Base-by-base conservation (phyloP, 2,113 vertebrate genomes). In the Oophaga pumilio region DNA sequence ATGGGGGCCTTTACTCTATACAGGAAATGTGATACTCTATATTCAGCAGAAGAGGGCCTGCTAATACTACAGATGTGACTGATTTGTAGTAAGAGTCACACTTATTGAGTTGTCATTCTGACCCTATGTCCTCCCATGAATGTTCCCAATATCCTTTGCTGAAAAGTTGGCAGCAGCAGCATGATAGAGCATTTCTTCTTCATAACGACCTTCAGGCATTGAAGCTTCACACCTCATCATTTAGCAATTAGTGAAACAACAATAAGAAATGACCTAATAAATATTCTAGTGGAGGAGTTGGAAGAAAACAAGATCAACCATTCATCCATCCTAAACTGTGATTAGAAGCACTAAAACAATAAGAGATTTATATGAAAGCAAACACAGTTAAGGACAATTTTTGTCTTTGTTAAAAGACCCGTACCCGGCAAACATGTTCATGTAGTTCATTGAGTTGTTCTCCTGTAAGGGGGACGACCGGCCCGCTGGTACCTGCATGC, bases 201-300 rank as follows among this genome's bases (percentile, higher is more conserved):
- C 52, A 57, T 43, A 28, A 49, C 26, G 18, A 62, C 71, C 53
- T 85, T 60, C 53, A 76, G 71, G 43, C 84, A 57, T 26, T 6
- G 22, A 9, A 49, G 24, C 82, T 53, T 17, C 59, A 71, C 82
- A 84, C 64, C 71, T 85, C 53, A 85, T 76, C 84, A 85, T 50
- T 76, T 76, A 49, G 74, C 84, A 85, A 76, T 76, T 85, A 85
- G 24, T 8, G 2, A 52, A 84, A 56, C 64, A 84, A 73, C 52
- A 62, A 53, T 33, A 17, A 24, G 52, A 59, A 84, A 84, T 84
- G 28, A 84, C 73, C 82, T 73, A 28, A 84, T 84, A 84, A 84
- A 84, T 84, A 84, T 73, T 84, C 73, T 24, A 84, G 66, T 56
- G 82, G 24, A 56, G 24, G 76, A 78, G n/a, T 57, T 17, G 26